A percentile compares a stretch with the other conserved stretches of the same genome.
Conservation (phyloP, 2,113 vertebrate species). For the Scomber japonicus region DNA sequence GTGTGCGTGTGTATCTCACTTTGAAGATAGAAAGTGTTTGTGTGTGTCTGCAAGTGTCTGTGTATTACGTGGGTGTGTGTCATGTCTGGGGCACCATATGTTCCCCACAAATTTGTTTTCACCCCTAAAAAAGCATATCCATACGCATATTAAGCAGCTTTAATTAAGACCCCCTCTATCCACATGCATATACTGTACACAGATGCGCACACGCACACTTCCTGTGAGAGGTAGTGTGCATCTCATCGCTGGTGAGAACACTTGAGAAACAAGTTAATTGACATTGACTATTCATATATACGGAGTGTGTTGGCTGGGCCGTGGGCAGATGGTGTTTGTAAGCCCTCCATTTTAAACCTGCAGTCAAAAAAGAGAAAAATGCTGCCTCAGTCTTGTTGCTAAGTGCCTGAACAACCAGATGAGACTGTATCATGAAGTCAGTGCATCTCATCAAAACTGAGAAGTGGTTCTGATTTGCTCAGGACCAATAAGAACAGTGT, state of each 20-base stretch:
- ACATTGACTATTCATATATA: conserved; percentile 72
- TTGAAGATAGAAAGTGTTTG: conserved; percentile 63
- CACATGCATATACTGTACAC: conserved; percentile 56
- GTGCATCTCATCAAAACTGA: conserved; percentile 8
- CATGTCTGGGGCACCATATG: conserved; percentile 79
- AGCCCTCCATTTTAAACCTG: conserved; percentile 47
- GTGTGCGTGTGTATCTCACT: conserved; percentile 42
- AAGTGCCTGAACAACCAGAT: conserved; percentile 2
- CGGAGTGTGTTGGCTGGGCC: conserved; percentile 43
- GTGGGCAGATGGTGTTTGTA: conserved; percentile 74
- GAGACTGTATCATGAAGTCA: conserved; percentile 12
- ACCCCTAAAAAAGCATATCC: conserved; percentile 69
- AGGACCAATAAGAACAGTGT: not conserved
- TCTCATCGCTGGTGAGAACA: conserved; percentile 62
- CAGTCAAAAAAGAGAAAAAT: conserved; percentile 40
- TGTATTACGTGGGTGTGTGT: conserved; percentile 63
- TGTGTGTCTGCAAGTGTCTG: conserved; percentile 54
- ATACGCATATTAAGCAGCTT: conserved; percentile 73
- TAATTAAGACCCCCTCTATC: conserved; percentile 72
- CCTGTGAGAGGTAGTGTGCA: conserved; percentile 59
- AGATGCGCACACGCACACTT: conserved; percentile 55
- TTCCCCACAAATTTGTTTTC: conserved; percentile 76
- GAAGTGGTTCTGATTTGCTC: conserved; percentile 1
- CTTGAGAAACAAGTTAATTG: conserved; percentile 77
- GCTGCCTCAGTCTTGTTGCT: conserved; percentile 28